A percentile compares a stretch with the other conserved stretches of the same genome.
Evolutionary conservation across 2,797 vertebrate species (phyloP).

Genomic region (Gadopsis marmoratus): DNA sequence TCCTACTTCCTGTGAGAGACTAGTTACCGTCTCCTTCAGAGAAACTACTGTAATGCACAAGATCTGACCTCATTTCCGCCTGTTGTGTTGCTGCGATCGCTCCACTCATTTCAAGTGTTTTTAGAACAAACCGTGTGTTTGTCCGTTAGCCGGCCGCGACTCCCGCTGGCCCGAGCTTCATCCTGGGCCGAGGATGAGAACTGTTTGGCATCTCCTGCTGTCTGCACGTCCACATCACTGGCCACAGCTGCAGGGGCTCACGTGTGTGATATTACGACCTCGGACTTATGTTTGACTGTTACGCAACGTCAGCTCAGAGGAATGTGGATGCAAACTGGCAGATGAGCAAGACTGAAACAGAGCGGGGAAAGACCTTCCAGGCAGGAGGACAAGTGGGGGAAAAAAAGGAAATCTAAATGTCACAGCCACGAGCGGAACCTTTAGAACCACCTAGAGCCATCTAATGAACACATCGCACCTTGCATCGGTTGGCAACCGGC

Average conservation of each 20-base stretch:
- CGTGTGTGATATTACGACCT: conserved; percentile 7
- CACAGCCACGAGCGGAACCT: too few relatives aligned
- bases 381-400: background rate
- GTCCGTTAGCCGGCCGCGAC: conserved; percentile 27
- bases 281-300: background rate
- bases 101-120: conserved; percentile 4
- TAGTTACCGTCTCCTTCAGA: background rate
- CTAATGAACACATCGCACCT: too few relatives aligned
- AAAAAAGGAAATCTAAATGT: too few relatives aligned
- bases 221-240: background rate
- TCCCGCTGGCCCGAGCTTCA: conserved; percentile 26
- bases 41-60: background rate
- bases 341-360: background rate
- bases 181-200: conserved; percentile 18
- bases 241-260: conserved; percentile 17
- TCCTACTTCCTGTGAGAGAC: too few relatives aligned
- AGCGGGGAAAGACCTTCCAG: background rate
- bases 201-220: conserved; percentile 18
- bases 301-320: conserved; percentile 2
- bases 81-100: background rate
- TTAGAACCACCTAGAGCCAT: too few relatives aligned
- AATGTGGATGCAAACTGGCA: background rate
- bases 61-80: background rate
- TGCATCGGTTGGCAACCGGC: too few relatives aligned
- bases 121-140: conserved; percentile 33